These are phyloP conservation scores for Tenthredo scrophulariae DNA, from an alignment of 2,888 invertebrate genomes.

Conservation along the genomic window DNA sequence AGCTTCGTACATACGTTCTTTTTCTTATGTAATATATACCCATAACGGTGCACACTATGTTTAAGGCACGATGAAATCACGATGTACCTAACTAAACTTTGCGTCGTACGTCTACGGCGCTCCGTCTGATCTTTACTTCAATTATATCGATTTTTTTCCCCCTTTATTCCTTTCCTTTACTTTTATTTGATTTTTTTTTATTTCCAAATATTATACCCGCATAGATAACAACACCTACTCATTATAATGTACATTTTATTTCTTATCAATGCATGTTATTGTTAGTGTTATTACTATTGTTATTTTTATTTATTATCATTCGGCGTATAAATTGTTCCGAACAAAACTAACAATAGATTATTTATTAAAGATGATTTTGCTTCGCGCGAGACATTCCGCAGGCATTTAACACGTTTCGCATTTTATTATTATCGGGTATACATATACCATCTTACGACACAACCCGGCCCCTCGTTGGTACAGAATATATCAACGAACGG, in stretches of 20 bases:
- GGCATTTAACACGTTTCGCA: slow-evolving; percentile 4
- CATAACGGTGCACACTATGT: slow-evolving; percentile 16
- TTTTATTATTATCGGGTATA: slow-evolving; percentile 25
- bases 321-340: background rate
- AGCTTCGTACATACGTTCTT: background rate
- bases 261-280: background rate
- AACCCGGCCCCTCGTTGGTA: background rate
- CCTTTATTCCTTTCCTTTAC: background rate
- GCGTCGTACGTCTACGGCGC: background rate
- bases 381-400: background rate
- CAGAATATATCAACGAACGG: slow-evolving; percentile 39
- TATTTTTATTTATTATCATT: background rate
- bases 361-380: background rate
- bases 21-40: slow-evolving; percentile 3
- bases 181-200: background rate
- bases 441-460: background rate
- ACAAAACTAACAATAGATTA: background rate
- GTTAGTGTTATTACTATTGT: background rate
- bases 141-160: background rate
- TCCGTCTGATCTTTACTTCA: background rate
- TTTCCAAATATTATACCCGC: background rate
- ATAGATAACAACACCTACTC: background rate
- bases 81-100: background rate
- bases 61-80: slow-evolving; percentile 21
- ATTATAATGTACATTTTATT: background rate